These are phyloP conservation scores for Drosophila antonietae DNA, from an alignment of 2,888 invertebrate species.

Conservation along the genomic window DNA sequence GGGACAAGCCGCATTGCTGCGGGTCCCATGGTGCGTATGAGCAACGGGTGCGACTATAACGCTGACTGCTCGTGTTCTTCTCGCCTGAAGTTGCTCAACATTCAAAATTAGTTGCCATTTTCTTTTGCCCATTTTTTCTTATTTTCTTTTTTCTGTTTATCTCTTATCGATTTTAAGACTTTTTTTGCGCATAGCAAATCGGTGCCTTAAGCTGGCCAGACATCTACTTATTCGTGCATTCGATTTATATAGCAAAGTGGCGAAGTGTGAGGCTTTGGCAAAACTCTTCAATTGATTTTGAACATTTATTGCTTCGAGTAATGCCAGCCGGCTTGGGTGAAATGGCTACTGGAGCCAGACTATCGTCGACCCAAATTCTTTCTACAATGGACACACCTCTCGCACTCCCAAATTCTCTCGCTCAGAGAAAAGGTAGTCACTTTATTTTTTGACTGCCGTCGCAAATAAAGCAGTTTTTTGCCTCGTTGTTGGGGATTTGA, in stretches of 20 bases:
- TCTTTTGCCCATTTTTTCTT: slow-evolving; percentile 19
- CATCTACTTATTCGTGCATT: slow-evolving; percentile 57
- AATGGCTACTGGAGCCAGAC: slow-evolving; percentile 41
- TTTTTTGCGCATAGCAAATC: slow-evolving; percentile 62
- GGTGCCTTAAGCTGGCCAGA: slow-evolving; percentile 65
- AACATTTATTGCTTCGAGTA: slow-evolving; percentile 80
- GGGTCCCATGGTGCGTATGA: slow-evolving; percentile 46
- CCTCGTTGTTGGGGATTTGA: slow-evolving; percentile 49
- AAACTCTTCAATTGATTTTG: slow-evolving; percentile 81
- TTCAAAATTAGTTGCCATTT: slow-evolving; percentile 76
- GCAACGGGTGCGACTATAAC: slow-evolving; percentile 6
- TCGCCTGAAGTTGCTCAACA: slow-evolving; percentile 47
- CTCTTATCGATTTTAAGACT: slow-evolving; percentile 66
- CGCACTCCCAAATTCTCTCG: not conserved
- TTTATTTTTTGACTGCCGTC: slow-evolving; percentile 63
- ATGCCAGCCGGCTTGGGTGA: slow-evolving; percentile 57
- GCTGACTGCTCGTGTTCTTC: not conserved
- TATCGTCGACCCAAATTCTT: slow-evolving; percentile 19
- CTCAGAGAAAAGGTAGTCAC: slow-evolving; percentile 61
- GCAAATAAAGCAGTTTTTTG: slow-evolving; percentile 72
- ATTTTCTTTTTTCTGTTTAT: slow-evolving; percentile 25
- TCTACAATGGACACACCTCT: slow-evolving; percentile 1
- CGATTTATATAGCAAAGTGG: slow-evolving; percentile 44
- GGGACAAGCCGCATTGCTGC: slow-evolving; percentile 34
- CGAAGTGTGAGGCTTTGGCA: slow-evolving; percentile 68